Evolutionary conservation across 2,113 vertebrate genomes (phyloP), one percentile per base, ranked within the genome.

Genomic region (Cebidichthys violaceus): DNA sequence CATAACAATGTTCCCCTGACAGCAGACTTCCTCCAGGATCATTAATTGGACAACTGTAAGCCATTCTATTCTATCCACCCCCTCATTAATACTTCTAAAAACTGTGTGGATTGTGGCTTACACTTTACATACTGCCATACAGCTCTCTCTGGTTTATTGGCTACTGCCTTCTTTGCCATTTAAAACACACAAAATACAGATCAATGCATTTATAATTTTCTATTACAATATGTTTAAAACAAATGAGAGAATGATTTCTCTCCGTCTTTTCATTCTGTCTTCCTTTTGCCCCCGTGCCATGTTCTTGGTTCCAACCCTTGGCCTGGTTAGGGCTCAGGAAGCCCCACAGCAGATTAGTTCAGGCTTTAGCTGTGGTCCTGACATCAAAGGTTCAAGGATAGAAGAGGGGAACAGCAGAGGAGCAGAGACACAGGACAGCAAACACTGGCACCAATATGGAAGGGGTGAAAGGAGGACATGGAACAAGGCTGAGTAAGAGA

Each of bases 331-430:
- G 24, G 76, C 78, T 87, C 78, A 71, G 84, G 70, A 86, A 87
- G 77, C 70, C 83, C 83, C 75, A 70, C 70, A 74, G 83, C 68
- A 82, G 90, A 91, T 93, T 87, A 92, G 65, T 80, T 73, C 31
- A 47, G 76, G 89, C 82, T 90, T 93, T 85, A 88, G 86, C 79
- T 70, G 79, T 89, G 86, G 85, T 86, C 79, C 47, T 75, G 79
- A 92, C 90, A 89, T 93, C 90, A 93, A 90, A 92, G 85, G 86
- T 89, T 81, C 41, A 68, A 62, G 47, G 33, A 79, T 67, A 79
- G 81, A 84, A 69, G 45, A 72, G 54, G 74, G 82, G 57, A 67
- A 69, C 61, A 43, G 74, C 68, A 79, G 84, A 65, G 75, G 35
- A 82, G 76, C 69, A 81, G 81, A 75, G 67, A 75, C 73, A 83